phyloP scores from a whole-genome alignment of 2,113 vertebrate species.

The Austrofundulus limnaeus region DNA sequence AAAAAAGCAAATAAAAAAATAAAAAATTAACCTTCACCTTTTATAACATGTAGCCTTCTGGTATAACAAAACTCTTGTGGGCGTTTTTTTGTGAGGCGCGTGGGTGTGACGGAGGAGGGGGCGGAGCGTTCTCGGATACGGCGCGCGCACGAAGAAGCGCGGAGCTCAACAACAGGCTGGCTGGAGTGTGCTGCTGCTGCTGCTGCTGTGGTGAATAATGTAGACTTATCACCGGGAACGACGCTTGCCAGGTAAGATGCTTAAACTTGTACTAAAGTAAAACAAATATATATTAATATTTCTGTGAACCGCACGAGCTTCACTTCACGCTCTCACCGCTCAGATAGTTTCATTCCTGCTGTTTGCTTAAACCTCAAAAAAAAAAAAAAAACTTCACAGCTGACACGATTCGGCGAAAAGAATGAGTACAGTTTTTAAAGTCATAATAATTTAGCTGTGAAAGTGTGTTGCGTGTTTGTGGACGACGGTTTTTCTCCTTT shows the following conservation, averaged over 20 bases:
- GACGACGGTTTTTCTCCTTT: too few relatives aligned
- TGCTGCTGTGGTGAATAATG: background rate
- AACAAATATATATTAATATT: rapidly evolving
- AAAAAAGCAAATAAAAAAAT: too few relatives aligned
- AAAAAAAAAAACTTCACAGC: background rate
- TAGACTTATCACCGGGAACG: background rate
- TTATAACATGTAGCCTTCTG: too few relatives aligned
- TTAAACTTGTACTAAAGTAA: background rate
- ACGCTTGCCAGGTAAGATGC: slow-evolving; percentile 40
- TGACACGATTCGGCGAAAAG: too few relatives aligned
- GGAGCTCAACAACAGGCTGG: too few relatives aligned
- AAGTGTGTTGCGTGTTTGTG: too few relatives aligned
- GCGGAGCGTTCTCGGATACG: slow-evolving; percentile 8
- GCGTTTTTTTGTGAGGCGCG: background rate
- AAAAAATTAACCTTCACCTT: too few relatives aligned
- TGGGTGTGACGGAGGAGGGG: slow-evolving; percentile 31
- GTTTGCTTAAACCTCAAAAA: background rate
- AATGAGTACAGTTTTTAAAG: too few relatives aligned
- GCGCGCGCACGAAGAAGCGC: slow-evolving; percentile 33
- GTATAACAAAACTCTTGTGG: too few relatives aligned
- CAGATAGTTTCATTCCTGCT: slow-evolving; percentile 5
- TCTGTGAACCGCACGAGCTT: background rate
- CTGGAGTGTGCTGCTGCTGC: too few relatives aligned
- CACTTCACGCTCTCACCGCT: background rate
- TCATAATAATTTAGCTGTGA: too few relatives aligned